Conservation (phyloP, 2,888 invertebrate species). For the Leptinotarsa juncta region DNA sequence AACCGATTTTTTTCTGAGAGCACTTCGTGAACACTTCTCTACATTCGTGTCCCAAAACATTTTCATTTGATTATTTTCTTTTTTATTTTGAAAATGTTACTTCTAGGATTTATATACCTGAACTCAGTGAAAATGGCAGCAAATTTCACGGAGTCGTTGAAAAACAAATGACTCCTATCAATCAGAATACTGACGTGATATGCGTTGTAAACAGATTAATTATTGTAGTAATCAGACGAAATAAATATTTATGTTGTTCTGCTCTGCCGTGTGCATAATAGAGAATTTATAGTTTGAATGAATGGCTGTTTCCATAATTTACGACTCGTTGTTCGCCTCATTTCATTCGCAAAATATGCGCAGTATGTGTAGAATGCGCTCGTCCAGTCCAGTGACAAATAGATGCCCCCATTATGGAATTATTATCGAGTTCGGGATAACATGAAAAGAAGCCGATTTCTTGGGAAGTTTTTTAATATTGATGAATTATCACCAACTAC, state of each 20-base stretch:
- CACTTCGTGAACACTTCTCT: no score
- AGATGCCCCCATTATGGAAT: no score
- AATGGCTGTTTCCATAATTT: constrained; percentile 11
- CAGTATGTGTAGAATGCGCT: background rate
- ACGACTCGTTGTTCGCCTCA: constrained; percentile 12
- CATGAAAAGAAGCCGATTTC: no score
- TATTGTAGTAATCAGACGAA: constrained; percentile 18
- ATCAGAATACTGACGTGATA: constrained; percentile 1
- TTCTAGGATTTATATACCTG: no score
- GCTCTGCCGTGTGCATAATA: constrained; percentile 2
- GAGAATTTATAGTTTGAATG: constrained; percentile 16
- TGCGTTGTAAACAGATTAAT: constrained; percentile 9
- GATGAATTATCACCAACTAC: no score
- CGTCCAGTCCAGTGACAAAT: background rate
- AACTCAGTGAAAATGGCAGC: no score
- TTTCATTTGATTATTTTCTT: no score
- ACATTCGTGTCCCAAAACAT: no score
- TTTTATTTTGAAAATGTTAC: no score
- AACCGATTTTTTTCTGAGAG: no score
- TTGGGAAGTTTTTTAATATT: no score
- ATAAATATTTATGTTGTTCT: constrained; percentile 24
- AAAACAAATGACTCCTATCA: background rate
- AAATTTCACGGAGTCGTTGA: background rate
- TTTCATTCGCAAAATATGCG: background rate
- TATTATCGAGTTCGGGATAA: no score